Evolutionary conservation across 2,888 invertebrate species (phyloP), one percentile per base, ranked within the genome.

Genomic region (Holacanthella duospinosa): DNA sequence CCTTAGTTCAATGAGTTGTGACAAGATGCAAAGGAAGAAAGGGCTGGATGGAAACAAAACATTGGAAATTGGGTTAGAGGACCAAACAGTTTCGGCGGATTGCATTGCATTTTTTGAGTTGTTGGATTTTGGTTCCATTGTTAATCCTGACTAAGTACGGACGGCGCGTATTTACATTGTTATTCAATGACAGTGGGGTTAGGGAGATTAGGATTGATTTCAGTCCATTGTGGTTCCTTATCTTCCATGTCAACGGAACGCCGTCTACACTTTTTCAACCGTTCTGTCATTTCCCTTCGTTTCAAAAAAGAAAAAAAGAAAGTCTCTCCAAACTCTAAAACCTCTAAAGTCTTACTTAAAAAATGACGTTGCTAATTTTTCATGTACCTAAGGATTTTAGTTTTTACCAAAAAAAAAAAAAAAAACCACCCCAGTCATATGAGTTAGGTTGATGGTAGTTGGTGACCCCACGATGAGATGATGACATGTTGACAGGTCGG

Each of bases 171-270:
- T 48, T 48, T 48, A 48, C 48, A 48, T 48, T 48, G 48, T 48
- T 48, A 48, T 36, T 36, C 36, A 36, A 36, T 36, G 36, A 36
- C 36, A 36, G 48, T 48, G 48, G 48, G 48, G 48, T 48, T 48
- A 48, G 48, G 48, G 48, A 48, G 48, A 48, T 48, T 48, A 48
- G 48, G 48, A 48, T 48, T 48, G 48, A 48, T 48, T 48, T 48
- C 48, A 48, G 4, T 21, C 48, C 48, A 48, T 48, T 48, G 48
- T 48, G 48, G 48, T 48, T 48, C 19, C 48, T n/a, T 21, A 48
- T 48, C 12, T 9, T n/a, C 16, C 48, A 48, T 48, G 48, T 48
- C 48, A n/a, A n/a, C n/a, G n/a, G n/a, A n/a, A n/a, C n/a, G n/a
- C n/a, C n/a, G 19, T 48, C 48, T 4, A 21, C 4, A 48, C 4